These are phyloP conservation scores for Myrmecophaga tridactyla DNA, from an alignment of 2,113 vertebrate genomes.

Conservation along the genomic window DNA sequence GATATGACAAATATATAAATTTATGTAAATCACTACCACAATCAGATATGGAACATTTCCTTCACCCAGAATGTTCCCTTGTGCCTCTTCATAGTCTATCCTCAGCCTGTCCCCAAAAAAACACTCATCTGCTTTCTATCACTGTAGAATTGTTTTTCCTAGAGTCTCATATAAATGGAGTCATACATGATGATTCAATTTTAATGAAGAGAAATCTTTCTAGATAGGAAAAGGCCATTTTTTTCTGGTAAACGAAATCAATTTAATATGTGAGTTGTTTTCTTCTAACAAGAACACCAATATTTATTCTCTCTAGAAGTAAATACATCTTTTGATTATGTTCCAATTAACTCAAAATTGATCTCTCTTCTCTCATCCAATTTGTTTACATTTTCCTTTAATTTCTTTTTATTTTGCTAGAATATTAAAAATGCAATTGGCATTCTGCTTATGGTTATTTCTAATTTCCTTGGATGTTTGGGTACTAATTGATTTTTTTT, in stretches of 20 bases:
- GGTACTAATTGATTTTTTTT: no score
- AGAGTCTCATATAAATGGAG: no score
- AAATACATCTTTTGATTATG: neutral
- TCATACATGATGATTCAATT: neutral
- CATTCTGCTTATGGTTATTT: neutral
- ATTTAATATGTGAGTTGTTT: neutral
- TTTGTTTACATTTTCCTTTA: neutral
- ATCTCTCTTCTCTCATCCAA: neutral
- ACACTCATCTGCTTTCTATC: neutral
- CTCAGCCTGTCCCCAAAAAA: neutral
- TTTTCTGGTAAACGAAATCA: neutral
- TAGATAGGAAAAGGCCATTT: neutral
- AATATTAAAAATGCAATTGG: neutral
- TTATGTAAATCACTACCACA: neutral
- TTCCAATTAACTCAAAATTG: neutral
- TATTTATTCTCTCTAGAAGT: conserved; percentile 6
- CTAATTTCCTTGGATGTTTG: neutral
- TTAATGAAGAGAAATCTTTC: neutral
- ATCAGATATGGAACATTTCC: neutral
- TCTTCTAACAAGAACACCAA: neutral
- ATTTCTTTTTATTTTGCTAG: conserved; percentile 6
- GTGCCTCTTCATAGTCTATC: neutral
- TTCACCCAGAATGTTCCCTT: neutral
- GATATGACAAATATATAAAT: neutral
- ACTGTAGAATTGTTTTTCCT: no score